Percentiles rank a stretch among this genome's conserved stretches.
phyloP scores from a whole-genome alignment of 1,140 invertebrate genomes.

The Microplitis demolitor region DNA sequence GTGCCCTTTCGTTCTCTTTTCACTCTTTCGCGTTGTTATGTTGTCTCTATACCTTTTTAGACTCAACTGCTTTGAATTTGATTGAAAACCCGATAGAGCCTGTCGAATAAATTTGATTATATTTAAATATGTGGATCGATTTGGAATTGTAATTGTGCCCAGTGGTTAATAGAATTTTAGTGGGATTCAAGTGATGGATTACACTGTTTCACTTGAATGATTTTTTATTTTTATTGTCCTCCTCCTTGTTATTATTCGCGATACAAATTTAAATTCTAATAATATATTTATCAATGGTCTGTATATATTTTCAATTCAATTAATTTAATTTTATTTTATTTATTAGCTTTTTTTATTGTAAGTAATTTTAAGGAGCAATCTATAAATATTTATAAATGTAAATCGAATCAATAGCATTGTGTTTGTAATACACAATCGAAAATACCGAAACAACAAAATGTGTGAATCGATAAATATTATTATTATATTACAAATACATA shows the following conservation, averaged over 20 bases:
- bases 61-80: constrained; percentile 5
- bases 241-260: too few species aligned
- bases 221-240: neutral
- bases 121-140: constrained; percentile 22
- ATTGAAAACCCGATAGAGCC: constrained; percentile 17
- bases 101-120: constrained; percentile 23
- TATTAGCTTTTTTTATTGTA: too few species aligned
- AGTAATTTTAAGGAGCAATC: too few species aligned
- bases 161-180: constrained; percentile 16
- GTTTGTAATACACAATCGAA: too few species aligned
- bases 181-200: constrained; percentile 17
- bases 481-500: too few species aligned
- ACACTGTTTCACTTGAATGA: constrained; percentile 10
- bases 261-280: too few species aligned
- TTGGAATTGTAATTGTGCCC: constrained; percentile 10
- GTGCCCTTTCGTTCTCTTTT: constrained; percentile 30
- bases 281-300: too few species aligned
- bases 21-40: neutral
- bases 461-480: too few species aligned
- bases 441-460: too few species aligned
- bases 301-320: neutral
- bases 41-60: constrained; percentile 8
- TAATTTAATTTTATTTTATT: too few species aligned
- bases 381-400: too few species aligned
- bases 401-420: too few species aligned